Evolutionary conservation across 1,140 invertebrate genomes (phyloP), one percentile per base, ranked within the genome.

Genomic region (Dreissena polymorpha): DNA sequence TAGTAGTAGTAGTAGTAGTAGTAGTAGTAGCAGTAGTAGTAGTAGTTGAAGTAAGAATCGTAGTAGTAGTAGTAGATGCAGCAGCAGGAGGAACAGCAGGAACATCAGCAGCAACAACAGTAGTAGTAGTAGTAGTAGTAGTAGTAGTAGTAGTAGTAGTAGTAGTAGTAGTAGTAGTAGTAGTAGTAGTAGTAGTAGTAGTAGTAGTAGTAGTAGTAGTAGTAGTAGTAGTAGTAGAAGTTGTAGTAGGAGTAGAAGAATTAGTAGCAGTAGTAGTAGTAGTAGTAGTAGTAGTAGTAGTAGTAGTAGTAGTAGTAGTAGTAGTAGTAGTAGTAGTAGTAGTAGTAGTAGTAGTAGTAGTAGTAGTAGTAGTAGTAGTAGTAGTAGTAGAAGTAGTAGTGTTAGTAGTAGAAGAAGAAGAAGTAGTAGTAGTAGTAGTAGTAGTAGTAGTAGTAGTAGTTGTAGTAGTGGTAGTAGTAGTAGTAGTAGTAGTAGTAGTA

Each of bases 51-150:
- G 53, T 18, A 55, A 18, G 12, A 55, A 18, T 18, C 12, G 53
- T 18, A 55, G 53, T 18, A 55, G 53, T 18, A 55, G 53, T 18
- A 55, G 53, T 18, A 55, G 53, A 12, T 12, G 53, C 53, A 55
- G 53, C 53, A 55, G 53, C 53, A 55, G 53, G 12, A 55, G 53
- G 12, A 55, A 18, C 53, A 55, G 53, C 53, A 55, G 53, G 12
- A 55, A 18, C 53, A 55, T 12, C 53, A 55, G 53, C 53, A 55
- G 53, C 53, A 55, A 18, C 53, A 55, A 18, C 18, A 55, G 53
- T 55, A 55, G 53, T 55, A 55, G 53, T 55, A 55, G 53, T 55
- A 55, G 53, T 55, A 55, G 53, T 55, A 55, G 53, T 55, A 55
- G 53, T 55, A 55, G 53, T 55, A 55, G 53, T 55, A 55, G 53